phyloP scores from a whole-genome alignment of 2,888 invertebrate genomes.

The Eilema caniola region DNA sequence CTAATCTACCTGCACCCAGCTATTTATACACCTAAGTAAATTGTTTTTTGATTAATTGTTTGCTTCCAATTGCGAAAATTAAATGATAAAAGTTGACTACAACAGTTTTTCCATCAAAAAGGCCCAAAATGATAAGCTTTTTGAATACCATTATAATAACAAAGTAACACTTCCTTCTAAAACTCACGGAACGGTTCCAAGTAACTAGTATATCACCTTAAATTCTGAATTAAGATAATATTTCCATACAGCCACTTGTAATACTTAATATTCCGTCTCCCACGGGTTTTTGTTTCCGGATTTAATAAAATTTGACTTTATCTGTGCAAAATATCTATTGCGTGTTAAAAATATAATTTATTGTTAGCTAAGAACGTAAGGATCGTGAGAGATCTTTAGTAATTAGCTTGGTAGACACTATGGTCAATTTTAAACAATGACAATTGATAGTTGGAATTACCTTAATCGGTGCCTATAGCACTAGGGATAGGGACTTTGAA shows the following conservation, averaged over 20 bases:
- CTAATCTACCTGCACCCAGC: too few species aligned
- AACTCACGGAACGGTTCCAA: conserved; percentile 8
- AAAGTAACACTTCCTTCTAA: conserved; percentile 30
- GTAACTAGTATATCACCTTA: conserved; percentile 42
- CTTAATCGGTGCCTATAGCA: conserved; percentile 5
- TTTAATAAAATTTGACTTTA: conserved; percentile 61
- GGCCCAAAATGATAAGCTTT: conserved; percentile 1
- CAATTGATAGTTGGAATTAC: conserved; percentile 26
- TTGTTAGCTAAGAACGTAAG: conserved; percentile 40
- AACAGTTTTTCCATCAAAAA: not conserved
- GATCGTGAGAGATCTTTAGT: conserved; percentile 50
- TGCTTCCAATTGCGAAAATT: too few species aligned
- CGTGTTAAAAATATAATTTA: conserved; percentile 52
- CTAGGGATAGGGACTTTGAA: not conserved
- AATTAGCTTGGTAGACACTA: conserved; percentile 42
- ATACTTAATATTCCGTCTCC: conserved; percentile 52
- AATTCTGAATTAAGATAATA: conserved; percentile 53
- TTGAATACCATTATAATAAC: not conserved
- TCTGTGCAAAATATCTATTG: conserved; percentile 58
- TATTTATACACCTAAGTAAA: too few species aligned
- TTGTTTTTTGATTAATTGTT: too few species aligned
- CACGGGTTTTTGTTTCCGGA: conserved; percentile 74
- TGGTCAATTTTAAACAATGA: conserved; percentile 44
- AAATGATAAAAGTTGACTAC: not conserved
- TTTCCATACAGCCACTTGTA: conserved; percentile 51